phyloP scores from a whole-genome alignment of 2,797 vertebrate species.

The Dermochelys coriacea region DNA sequence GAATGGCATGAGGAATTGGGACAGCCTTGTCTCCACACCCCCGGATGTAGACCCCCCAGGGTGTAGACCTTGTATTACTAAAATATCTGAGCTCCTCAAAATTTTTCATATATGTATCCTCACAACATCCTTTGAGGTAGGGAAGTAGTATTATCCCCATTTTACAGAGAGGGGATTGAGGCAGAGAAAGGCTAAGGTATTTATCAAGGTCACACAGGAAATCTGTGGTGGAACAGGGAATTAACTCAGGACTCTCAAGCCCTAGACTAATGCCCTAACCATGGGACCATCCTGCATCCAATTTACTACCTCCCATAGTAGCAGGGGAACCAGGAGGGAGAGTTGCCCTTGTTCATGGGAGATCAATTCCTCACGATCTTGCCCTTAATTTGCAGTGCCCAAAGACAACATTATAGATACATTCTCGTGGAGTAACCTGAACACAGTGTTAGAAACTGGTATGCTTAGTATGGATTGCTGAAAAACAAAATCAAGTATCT shows the following conservation, averaged over 20 bases:
- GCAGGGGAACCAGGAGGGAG: not conserved
- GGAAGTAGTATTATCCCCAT: not conserved
- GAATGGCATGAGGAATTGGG: not conserved
- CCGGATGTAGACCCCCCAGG: too few species aligned
- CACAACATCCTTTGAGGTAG: not conserved
- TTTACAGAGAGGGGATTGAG: not conserved
- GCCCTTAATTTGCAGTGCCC: not conserved
- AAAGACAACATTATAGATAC: not conserved
- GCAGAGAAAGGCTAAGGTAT: not conserved
- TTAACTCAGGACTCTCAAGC: not conserved
- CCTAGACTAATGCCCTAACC: not conserved
- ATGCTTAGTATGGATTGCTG: not conserved
- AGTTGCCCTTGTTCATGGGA: not conserved
- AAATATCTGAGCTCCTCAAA: not conserved
- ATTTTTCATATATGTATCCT: not conserved
- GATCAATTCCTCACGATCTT: not conserved
- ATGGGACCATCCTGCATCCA: not conserved
- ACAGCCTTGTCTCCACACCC: not conserved
- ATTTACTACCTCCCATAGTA: not conserved
- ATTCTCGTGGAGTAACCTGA: not conserved
- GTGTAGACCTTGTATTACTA: not conserved
- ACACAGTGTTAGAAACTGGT: not conserved
- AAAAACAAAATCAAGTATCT: not conserved
- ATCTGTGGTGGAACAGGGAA: not conserved
- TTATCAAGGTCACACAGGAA: not conserved